Evolutionary conservation across 2,113 vertebrate genomes (phyloP).

Genomic region (Ophthalmolycus amberensis): DNA sequence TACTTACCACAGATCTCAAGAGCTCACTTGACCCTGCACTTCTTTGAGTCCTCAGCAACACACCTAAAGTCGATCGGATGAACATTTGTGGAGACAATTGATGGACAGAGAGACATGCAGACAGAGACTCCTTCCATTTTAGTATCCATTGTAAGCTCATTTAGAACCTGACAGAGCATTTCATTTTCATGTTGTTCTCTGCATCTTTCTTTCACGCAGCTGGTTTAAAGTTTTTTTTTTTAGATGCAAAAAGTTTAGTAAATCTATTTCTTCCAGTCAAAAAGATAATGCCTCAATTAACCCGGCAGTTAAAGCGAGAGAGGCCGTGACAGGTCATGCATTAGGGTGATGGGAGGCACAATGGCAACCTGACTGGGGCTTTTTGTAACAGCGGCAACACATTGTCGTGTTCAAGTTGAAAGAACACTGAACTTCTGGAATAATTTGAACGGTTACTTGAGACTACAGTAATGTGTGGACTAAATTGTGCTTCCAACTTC

Average conservation of each 20-base stretch:
- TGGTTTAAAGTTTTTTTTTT: background rate
- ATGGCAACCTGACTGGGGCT: background rate
- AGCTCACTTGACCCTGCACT: background rate
- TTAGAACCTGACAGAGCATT: too few relatives aligned
- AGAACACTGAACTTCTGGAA: background rate
- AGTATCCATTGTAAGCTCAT: background rate
- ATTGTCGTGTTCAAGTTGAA: background rate
- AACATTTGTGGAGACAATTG: background rate
- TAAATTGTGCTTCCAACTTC: too few relatives aligned
- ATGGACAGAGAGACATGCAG: background rate
- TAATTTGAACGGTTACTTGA: background rate
- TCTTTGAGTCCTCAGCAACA: background rate
- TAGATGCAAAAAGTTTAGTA: background rate
- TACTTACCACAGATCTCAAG: background rate
- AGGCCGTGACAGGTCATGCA: conserved; percentile 1
- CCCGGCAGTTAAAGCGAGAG: background rate
- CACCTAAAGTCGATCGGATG: background rate
- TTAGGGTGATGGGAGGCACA: background rate
- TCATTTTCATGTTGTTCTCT: background rate
- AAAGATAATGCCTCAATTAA: conserved; percentile 13
- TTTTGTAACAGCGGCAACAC: background rate
- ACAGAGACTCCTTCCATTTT: background rate
- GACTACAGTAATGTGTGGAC: background rate
- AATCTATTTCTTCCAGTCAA: background rate
- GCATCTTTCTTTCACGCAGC: background rate